Conservation (phyloP, 1,140 invertebrate species). For the Trichonephila clavata region DNA sequence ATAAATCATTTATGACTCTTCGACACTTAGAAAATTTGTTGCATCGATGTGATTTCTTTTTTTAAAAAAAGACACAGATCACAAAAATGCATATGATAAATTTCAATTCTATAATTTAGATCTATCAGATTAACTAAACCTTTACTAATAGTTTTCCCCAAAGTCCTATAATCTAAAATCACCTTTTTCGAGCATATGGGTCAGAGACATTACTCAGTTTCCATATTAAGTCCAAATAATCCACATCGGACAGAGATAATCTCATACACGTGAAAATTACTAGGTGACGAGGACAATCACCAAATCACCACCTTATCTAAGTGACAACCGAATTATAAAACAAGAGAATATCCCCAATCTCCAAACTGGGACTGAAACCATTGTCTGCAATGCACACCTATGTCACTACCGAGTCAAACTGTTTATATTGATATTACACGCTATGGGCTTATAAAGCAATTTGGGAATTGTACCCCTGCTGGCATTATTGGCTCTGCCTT, state of each 20-base stretch:
- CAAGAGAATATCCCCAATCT: neutral
- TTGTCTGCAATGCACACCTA: neutral
- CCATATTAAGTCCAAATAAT: neutral
- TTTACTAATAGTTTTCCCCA: neutral
- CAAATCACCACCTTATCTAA: constrained; percentile 6
- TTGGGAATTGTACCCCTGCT: constrained; percentile 56
- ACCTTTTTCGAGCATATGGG: neutral
- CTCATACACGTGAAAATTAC: neutral
- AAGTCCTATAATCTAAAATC: too few species aligned
- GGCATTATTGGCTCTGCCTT: constrained; percentile 60
- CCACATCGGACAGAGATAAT: neutral
- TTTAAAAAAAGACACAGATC: too few species aligned
- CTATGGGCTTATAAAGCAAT: constrained; percentile 74
- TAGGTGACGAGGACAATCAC: neutral
- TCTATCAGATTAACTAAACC: neutral
- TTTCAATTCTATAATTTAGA: too few species aligned
- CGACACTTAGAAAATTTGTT: too few species aligned
- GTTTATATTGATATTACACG: constrained; percentile 68
- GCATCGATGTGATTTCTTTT: too few species aligned
- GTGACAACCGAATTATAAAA: constrained; percentile 22
- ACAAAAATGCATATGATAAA: too few species aligned
- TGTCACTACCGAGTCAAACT: neutral
- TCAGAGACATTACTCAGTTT: neutral
- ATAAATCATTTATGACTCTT: too few species aligned
- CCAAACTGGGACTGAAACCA: neutral